Evolutionary conservation across 2,113 vertebrate genomes (phyloP), one percentile per base, ranked within the genome.

Genomic region (Nanorana parkeri): DNA sequence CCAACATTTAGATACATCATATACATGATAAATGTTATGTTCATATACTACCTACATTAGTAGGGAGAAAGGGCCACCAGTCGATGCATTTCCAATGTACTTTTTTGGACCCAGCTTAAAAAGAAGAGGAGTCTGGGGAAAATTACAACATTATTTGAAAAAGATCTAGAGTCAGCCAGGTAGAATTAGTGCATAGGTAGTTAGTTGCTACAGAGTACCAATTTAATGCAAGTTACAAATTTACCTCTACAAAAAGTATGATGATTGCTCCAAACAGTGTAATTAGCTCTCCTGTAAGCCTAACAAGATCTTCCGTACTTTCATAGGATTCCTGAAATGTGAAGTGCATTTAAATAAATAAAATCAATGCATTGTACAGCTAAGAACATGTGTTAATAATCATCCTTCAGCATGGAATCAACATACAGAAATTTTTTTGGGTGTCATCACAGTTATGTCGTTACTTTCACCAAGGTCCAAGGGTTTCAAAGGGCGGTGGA

Each of bases 1-100:
- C 3, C 41, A 41, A 41, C 41, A 41, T 1, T 4, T 11, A 41
- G 8, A 41, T 1, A 41, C 41, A 41, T 41, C 8, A 41, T 10
- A 41, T 11, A 41, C 8, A 10, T 6, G 8, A 1, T 6, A 1
- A n/a, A n/a, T 41, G 41, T 11, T 41, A 1, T 41, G 10, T 41
- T 41, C 41, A 60, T 26, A 26, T 28, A 64, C 4, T 64, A 7
- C 24, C 4, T 76, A 85, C 84, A 80, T 68, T 72, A 84, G 26
- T 75, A 84, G 77, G 32, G 74, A 68, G 56, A 78, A 78, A 26
- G 74, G 66, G 28, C 83, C 61, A 54, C 73, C 78, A 26, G 69
- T 74, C 28, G 79, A 80, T 68, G 83, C 65, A 64, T 86, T 74
- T 36, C 68, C 79, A 78, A 71, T 58, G 36, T 84, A 84, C 61